Evolutionary conservation across 2,797 vertebrate species (phyloP), one percentile per base, ranked within the genome.

Genomic region (Danio tinwini): DNA sequence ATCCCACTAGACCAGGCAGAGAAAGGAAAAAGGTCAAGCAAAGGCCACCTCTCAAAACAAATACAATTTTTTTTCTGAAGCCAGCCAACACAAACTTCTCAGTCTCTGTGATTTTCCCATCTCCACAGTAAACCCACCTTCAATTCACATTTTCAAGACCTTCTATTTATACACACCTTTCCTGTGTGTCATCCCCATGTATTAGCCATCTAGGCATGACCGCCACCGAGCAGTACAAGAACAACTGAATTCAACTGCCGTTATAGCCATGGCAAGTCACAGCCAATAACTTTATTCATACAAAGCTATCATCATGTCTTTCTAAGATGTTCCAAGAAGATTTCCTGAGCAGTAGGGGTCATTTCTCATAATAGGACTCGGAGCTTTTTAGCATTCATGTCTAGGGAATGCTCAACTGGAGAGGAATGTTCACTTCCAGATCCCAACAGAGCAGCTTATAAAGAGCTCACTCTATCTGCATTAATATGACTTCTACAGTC

Each of bases 221-320:
- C 16, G 10, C 13, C 49, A 44, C 44, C 12, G 9, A 53, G 76
- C 59, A 83, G n/a, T 70, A 56, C 58, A 76, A 69, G 63, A 68
- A 63, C 72, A 71, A 76, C 73, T 64, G 58, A 79, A 76, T 65
- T 62, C 45, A 75, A 81, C 45, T 79, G 59, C 42, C 50, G 67
- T 73, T 63, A 81, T 81, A 70, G 56, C 69, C 76, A 76, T 4
- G n/a, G 42, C 19, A 5, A 72, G 76, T 63, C 83, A 81, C 64
- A 58, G 56, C 79, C 70, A 84, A 80, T 76, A 73, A 79, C 71
- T 73, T 78, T 74, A 85, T 85, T 76, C 75, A 73, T 64, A 56
- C 74, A 64, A 68, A 64, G 58, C 64, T 58, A 81, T 76, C 78
- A 68, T 78, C 70, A 59, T 56, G 74, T 81, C 81, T 65, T 64